phyloP scores from a whole-genome alignment of 2,888 invertebrate species.

The Dorcus hopei region DNA sequence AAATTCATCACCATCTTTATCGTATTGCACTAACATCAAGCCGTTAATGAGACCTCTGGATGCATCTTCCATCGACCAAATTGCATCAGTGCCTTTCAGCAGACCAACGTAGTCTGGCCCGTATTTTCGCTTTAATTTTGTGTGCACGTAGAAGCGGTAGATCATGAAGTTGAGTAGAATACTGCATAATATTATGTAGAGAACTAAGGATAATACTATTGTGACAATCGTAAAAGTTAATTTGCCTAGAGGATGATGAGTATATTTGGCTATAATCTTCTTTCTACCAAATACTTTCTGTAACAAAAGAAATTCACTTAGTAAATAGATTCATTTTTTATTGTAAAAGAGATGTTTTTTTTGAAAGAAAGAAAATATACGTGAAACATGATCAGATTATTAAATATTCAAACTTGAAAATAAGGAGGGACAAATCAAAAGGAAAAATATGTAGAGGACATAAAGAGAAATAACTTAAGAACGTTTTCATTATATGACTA shows the following conservation, averaged over 20 bases:
- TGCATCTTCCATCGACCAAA: slow-evolving; percentile 8
- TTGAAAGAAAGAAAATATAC: too few species aligned
- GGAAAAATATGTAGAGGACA: too few species aligned
- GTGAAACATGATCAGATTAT: too few species aligned
- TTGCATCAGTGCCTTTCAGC: slow-evolving; percentile 1
- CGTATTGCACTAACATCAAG: slow-evolving; percentile 4
- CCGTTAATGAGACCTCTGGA: slow-evolving; percentile 8
- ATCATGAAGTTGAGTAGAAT: background rate
- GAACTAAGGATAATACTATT: background rate
- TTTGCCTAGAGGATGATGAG: background rate
- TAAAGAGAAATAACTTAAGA: too few species aligned
- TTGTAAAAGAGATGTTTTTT: too few species aligned
- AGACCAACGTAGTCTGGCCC: background rate
- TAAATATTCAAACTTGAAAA: too few species aligned
- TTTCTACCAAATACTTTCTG: slow-evolving; percentile 4
- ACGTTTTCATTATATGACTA: too few species aligned
- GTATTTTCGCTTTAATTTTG: background rate
- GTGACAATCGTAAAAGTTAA: background rate
- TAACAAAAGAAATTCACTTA: background rate
- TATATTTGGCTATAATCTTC: background rate
- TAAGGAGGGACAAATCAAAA: too few species aligned
- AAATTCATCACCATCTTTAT: slow-evolving; percentile 2
- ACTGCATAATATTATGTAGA: background rate
- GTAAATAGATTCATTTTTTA: too few species aligned
- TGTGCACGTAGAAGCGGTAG: background rate